These are phyloP conservation scores for Fragum whitleyi DNA, from an alignment of 2,888 invertebrate species.

Conservation along the genomic window DNA sequence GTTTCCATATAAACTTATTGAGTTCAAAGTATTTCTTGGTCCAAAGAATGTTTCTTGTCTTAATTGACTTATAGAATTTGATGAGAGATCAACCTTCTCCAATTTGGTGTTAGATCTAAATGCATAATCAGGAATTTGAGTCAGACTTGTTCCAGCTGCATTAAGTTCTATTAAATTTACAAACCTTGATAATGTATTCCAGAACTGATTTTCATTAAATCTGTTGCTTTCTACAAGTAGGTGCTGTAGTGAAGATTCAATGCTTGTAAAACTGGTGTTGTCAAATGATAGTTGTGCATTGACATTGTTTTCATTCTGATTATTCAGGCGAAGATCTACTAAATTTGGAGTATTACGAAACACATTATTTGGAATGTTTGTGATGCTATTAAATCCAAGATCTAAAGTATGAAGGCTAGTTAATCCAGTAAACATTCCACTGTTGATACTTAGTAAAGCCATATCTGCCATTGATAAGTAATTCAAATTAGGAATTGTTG, in stretches of 20 bases:
- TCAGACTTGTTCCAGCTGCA: conserved; percentile 58
- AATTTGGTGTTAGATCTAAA: conserved; percentile 71
- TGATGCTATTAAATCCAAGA: conserved; percentile 63
- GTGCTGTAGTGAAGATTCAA: conserved; percentile 82
- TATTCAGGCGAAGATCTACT: conserved; percentile 74
- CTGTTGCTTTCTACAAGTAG: conserved; percentile 79
- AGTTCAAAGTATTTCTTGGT: conserved; percentile 66
- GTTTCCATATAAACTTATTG: conserved; percentile 68
- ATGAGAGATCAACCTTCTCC: conserved; percentile 65
- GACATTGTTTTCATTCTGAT: conserved; percentile 50
- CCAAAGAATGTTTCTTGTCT: conserved; percentile 74
- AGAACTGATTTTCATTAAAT: conserved; percentile 56
- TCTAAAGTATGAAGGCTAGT: conserved; percentile 62
- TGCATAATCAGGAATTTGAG: conserved; percentile 70
- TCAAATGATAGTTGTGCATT: conserved; percentile 21
- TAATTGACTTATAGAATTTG: conserved; percentile 68
- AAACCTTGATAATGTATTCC: conserved; percentile 52
- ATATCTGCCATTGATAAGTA: conserved; percentile 71
- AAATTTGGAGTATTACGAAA: conserved; percentile 65
- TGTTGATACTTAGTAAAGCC: conserved; percentile 62
- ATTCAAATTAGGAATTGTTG: conserved; percentile 64
- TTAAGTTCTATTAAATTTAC: conserved; percentile 56
- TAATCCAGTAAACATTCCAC: conserved; percentile 72
- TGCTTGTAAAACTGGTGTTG: conserved; percentile 68
- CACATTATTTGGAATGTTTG: conserved; percentile 41